These are phyloP conservation scores for Diglossa cyanea DNA, from an alignment of 2,797 vertebrate species.

Conservation along the genomic window DNA sequence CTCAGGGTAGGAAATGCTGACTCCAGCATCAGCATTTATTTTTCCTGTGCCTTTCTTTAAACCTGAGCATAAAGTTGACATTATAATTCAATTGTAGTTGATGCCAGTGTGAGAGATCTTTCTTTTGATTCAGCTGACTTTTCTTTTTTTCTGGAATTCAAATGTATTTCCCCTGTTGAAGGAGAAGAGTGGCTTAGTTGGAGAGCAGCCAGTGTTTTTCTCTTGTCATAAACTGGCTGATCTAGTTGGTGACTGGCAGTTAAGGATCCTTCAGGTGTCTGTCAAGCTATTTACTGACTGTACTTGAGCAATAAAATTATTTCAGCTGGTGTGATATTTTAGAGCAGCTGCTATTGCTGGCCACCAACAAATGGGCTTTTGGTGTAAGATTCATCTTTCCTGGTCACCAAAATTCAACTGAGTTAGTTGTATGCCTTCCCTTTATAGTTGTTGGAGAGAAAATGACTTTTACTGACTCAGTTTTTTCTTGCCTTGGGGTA, in stretches of 20 bases:
- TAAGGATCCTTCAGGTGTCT: constrained; percentile 24
- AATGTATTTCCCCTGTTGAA: not conserved
- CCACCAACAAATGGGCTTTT: not conserved
- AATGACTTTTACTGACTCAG: not conserved
- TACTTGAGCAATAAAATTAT: not conserved
- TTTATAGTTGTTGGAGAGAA: not conserved
- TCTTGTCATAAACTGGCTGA: not conserved
- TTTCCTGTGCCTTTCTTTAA: not conserved
- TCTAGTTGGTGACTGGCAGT: not conserved
- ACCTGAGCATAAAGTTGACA: not conserved
- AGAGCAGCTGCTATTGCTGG: not conserved
- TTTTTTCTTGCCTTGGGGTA: not conserved
- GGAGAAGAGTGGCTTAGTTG: not conserved
- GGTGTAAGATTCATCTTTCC: not conserved
- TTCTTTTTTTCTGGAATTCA: not conserved
- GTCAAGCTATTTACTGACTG: not conserved
- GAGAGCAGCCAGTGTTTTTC: not conserved
- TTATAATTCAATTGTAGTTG: not conserved
- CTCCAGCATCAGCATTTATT: not conserved
- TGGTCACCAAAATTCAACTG: not conserved
- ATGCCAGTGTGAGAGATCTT: not conserved
- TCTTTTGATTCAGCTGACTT: not conserved
- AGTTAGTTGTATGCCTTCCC: not conserved
- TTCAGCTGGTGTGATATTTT: not conserved
- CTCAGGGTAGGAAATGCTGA: not conserved